These are phyloP conservation scores for Melipona beecheii DNA, from an alignment of 2,888 invertebrate species.

Conservation along the genomic window DNA sequence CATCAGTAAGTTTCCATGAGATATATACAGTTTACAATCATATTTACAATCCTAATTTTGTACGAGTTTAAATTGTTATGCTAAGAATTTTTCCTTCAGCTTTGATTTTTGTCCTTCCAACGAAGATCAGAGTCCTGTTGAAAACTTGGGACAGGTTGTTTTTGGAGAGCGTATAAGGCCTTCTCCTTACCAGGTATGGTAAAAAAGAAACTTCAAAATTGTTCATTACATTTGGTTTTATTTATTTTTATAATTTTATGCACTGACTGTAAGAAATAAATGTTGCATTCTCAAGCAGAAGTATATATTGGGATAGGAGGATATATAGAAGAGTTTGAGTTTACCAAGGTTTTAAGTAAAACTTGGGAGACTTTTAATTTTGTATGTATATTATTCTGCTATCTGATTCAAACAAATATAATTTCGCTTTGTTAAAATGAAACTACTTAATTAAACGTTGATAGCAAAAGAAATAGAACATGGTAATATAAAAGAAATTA, in stretches of 20 bases:
- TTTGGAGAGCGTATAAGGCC: slow-evolving; percentile 99
- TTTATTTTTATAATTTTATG: neutral
- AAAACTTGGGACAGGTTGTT: slow-evolving; percentile 99
- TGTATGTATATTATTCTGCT: too few species aligned
- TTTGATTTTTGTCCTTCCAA: slow-evolving; percentile 96
- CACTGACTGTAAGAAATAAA: neutral
- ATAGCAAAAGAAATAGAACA: too few species aligned
- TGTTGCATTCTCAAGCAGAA: neutral
- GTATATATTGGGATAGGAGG: neutral
- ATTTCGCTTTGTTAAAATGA: neutral
- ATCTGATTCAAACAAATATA: neutral
- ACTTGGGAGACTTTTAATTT: neutral
- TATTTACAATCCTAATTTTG: neutral
- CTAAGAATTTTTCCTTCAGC: slow-evolving; percentile 82
- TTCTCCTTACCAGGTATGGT: slow-evolving; percentile 93
- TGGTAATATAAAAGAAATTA: neutral
- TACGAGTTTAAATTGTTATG: neutral
- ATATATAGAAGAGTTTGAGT: neutral
- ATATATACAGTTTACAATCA: neutral
- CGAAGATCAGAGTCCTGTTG: slow-evolving; percentile 93
- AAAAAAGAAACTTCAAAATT: neutral
- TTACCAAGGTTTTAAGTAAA: neutral
- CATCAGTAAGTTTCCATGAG: slow-evolving; percentile 88
- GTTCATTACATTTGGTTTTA: neutral
- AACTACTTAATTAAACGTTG: neutral